Base-by-base conservation (phyloP, 2,797 vertebrate species). In the Telmatherina bonti region DNA sequence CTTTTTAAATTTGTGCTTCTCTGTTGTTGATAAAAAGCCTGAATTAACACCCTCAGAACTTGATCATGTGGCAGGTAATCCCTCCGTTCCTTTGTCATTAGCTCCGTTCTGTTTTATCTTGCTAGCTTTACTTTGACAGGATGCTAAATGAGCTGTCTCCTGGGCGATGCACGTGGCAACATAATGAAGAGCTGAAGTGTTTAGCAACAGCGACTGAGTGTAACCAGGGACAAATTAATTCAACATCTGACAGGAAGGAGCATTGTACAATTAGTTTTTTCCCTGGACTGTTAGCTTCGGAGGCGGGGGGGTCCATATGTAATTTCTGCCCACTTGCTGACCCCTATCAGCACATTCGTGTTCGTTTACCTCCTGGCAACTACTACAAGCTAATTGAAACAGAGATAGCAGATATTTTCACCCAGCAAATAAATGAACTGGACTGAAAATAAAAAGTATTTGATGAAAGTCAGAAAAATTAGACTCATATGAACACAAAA, bases 231-330 rank as follows among this genome's bases (percentile, higher is more conserved):
- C 58, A 60, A 71, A 82, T 80, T 31, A 84, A 86, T 80, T 73
- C 66, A 84, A 83, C 77, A 69, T 33, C 78, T 80, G 87, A 85
- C 79, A 82, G 70, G 53, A 78, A 62, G 61, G 82, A 76, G 67
- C 80, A 71, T 2, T 36, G 71, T 45, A 79, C 65, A 75, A 84
- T 85, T 88, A 78, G 69, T 80, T 78, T 78, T 62, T 81, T 78
- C 71, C 58, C 27, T 63, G 53, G 43, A 63, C 78, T 60, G 64
- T 49, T 65, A 68, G 27, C 65, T 33, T 71, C 5, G 0, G 27
- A 69, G 77, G 59, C 62, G 72, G 62, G n/a, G 59, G 72, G 78
- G 71, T 53, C 73, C 49, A 29, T 66, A 72, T 62, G 72, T 65
- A 83, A 83, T 85, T 79, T 78, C 82, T 76, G 67, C 78, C 69